Evolutionary conservation across 2,888 invertebrate genomes (phyloP).

Genomic region (Gortyna flavago): DNA sequence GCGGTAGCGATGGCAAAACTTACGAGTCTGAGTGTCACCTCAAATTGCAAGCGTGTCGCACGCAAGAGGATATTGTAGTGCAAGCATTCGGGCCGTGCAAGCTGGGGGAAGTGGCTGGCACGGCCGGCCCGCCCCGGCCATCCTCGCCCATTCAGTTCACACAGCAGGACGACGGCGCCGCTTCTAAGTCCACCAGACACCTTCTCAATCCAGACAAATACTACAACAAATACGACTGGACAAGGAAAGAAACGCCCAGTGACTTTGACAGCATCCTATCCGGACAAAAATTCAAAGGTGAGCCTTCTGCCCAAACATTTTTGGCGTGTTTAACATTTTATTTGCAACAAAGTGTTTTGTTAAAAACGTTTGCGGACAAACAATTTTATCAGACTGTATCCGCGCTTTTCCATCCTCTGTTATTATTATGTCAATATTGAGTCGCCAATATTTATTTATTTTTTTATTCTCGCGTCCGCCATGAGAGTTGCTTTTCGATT

Average conservation of each 20-base stretch:
- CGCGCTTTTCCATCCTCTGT: conserved; percentile 68
- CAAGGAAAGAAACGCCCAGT: conserved; percentile 88
- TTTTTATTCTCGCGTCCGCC: conserved; percentile 58
- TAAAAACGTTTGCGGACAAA: conserved; percentile 66
- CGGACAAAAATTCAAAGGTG: conserved; percentile 86
- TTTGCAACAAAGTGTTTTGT: conserved; percentile 57
- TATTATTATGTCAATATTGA: conserved; percentile 72
- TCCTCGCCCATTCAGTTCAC: conserved; percentile 95
- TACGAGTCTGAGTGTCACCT: conserved; percentile 96
- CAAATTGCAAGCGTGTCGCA: conserved; percentile 94
- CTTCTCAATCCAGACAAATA: conserved; percentile 93
- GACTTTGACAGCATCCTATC: conserved; percentile 84
- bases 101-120: conserved; percentile 92
- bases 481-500: conserved; percentile 39
- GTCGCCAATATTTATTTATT: conserved; percentile 71
- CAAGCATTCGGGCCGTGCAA: conserved; percentile 94
- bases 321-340: conserved; percentile 10
- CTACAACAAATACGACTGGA: conserved; percentile 91
- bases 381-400: conserved; percentile 67
- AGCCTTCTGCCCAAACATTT: conserved; percentile 40
- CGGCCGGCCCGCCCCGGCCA: conserved; percentile 94
- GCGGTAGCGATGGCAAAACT: conserved; percentile 95
- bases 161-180: conserved; percentile 93
- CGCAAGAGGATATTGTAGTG: conserved; percentile 94
- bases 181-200: conserved; percentile 95